Conservation (phyloP, 2,113 vertebrate species). For the Leptocoma aspasia region DNA sequence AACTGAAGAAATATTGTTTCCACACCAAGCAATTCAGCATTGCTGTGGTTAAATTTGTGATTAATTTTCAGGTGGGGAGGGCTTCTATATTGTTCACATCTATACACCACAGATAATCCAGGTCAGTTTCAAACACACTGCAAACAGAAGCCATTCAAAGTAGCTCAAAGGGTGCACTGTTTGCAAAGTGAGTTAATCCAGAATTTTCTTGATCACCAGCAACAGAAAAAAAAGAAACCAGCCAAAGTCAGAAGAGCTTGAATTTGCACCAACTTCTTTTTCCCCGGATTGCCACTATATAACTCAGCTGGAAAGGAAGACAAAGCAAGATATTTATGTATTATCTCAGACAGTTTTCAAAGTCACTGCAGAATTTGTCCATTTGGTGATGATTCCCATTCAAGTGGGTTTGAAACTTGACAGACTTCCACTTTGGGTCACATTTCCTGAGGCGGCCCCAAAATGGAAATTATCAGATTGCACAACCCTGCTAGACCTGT, state of each 20-base stretch:
- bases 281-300: background rate
- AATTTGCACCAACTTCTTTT: background rate
- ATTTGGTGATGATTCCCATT: background rate
- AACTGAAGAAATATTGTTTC: background rate
- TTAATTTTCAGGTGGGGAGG: background rate
- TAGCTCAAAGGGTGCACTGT: background rate
- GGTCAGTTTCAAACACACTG: background rate
- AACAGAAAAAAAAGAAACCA: background rate
- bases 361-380: background rate
- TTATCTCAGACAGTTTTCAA: background rate
- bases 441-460: background rate
- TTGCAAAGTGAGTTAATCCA: background rate
- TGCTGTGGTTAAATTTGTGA: background rate
- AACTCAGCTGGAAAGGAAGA: background rate
- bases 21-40: background rate
- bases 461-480: background rate
- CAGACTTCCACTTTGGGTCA: background rate
- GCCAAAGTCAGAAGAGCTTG: background rate
- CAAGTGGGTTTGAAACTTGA: conserved; percentile 33
- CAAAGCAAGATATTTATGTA: background rate
- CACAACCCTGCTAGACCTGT: background rate
- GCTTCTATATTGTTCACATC: background rate
- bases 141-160: background rate
- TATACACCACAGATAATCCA: background rate
- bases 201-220: background rate